These are phyloP conservation scores for Geotrypetes seraphini DNA, from an alignment of 2,797 vertebrate species.

Conservation along the genomic window DNA sequence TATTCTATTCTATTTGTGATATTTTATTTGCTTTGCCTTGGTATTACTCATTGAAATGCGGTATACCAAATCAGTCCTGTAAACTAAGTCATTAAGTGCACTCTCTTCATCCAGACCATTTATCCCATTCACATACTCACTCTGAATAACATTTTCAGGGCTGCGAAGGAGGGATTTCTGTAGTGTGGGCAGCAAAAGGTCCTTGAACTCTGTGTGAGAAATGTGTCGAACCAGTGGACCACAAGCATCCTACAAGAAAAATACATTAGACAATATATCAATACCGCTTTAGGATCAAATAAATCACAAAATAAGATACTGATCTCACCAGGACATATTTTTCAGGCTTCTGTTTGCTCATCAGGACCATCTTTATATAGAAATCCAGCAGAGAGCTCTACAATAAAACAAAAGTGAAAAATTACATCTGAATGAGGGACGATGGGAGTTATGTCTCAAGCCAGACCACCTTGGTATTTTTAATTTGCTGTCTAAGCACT, in stretches of 20 bases:
- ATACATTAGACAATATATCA: slow-evolving; percentile 12
- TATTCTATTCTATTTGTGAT: too few relatives aligned
- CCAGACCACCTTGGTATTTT: too few relatives aligned
- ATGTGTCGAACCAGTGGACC: slow-evolving; percentile 74
- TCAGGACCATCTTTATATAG: slow-evolving; percentile 83
- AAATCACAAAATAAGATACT: neutral
- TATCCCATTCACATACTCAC: slow-evolving; percentile 57
- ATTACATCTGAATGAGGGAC: rapidly evolving
- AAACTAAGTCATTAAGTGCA: too few relatives aligned
- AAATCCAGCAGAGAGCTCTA: slow-evolving; percentile 82
- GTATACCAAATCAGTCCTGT: too few relatives aligned
- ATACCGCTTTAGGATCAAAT: neutral
- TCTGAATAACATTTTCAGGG: slow-evolving; percentile 89
- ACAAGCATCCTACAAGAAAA: slow-evolving; percentile 67
- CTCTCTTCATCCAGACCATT: rapidly evolving
- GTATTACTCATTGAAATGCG: too few relatives aligned
- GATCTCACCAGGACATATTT: slow-evolving; percentile 76
- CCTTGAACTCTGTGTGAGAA: slow-evolving; percentile 85
- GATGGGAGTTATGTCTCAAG: neutral
- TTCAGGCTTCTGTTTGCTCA: slow-evolving; percentile 84
- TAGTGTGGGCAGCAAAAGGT: slow-evolving; percentile 75
- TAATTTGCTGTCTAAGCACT: too few relatives aligned
- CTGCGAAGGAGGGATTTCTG: slow-evolving; percentile 91
- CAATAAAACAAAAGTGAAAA: slow-evolving; percentile 4
- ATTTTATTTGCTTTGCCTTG: too few relatives aligned